These are phyloP conservation scores for Zygothrica quintamaculata DNA, from an alignment of 2,888 invertebrate genomes.

Conservation along the genomic window DNA sequence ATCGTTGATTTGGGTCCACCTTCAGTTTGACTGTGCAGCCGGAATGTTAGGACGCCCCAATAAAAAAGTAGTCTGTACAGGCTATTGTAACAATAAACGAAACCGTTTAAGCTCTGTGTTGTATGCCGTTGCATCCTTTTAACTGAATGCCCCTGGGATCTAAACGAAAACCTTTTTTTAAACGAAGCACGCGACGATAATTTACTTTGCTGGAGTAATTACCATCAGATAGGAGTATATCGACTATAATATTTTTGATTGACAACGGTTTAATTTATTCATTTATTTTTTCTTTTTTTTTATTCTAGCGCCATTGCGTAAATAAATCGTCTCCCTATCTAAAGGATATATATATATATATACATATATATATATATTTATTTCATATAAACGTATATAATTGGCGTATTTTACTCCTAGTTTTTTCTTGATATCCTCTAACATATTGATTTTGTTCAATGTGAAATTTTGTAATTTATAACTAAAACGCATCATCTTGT, in stretches of 20 bases:
- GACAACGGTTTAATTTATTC: too few species aligned
- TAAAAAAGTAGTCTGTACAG: constrained; percentile 64
- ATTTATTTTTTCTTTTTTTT: constrained; percentile 36
- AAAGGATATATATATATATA: too few species aligned
- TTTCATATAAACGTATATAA: constrained; percentile 29
- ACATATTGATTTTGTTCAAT: constrained; percentile 40
- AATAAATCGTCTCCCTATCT: constrained; percentile 21
- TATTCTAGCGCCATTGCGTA: constrained; percentile 46
- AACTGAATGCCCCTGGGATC: background rate
- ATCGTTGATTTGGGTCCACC: constrained; percentile 47
- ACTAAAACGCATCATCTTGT: constrained; percentile 31
- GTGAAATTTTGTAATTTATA: constrained; percentile 40
- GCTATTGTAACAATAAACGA: constrained; percentile 65
- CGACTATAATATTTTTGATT: background rate
- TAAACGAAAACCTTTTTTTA: background rate
- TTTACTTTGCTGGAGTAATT: constrained; percentile 24
- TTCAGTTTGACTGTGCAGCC: constrained; percentile 28
- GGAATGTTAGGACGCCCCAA: constrained; percentile 66
- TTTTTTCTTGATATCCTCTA: constrained; percentile 27
- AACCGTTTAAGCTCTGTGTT: constrained; percentile 21
- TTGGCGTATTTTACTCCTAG: constrained; percentile 54
- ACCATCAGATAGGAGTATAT: constrained; percentile 13
- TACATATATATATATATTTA: too few species aligned
- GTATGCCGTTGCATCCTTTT: constrained; percentile 19
- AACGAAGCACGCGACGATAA: background rate